Conservation (phyloP, 2,797 vertebrate species). For the Cottoperca gobio region DNA sequence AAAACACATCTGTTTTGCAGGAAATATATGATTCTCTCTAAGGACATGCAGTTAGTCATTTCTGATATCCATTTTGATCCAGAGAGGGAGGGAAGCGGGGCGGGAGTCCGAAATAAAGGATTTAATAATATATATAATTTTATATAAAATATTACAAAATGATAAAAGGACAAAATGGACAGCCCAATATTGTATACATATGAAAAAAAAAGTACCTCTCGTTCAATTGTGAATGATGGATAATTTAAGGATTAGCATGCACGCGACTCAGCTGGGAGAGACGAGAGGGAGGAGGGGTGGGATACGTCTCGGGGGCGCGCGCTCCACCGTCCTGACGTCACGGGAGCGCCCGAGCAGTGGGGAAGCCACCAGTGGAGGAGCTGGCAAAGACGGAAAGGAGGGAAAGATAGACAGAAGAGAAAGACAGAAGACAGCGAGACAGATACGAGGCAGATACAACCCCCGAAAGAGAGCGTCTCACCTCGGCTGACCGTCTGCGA, state of each 20-base stretch:
- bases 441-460: slow-evolving; percentile 3
- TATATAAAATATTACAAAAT: neutral
- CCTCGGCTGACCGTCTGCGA: slow-evolving; percentile 30
- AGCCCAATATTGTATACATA: neutral
- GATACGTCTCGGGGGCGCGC: slow-evolving; percentile 59
- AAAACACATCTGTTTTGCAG: too few species aligned
- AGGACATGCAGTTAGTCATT: too few species aligned
- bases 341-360: slow-evolving; percentile 64
- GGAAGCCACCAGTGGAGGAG: slow-evolving; percentile 73
- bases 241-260: slow-evolving; percentile 15
- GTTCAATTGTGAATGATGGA: neutral
- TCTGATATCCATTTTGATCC: too few species aligned
- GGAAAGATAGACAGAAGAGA: slow-evolving; percentile 35
- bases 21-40: too few species aligned
- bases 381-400: slow-evolving; percentile 64
- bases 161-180: neutral
- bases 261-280: neutral
- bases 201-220: neutral
- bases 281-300: neutral
- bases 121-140: too few species aligned
- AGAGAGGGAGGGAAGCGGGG: too few species aligned
- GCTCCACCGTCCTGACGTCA: slow-evolving; percentile 74
- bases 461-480: slow-evolving; percentile 9
- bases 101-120: too few species aligned
- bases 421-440: neutral